A percentile compares a stretch with the other conserved stretches of the same genome.
Conservation (phyloP, 2,113 vertebrate species). For the Heterotis niloticus region DNA sequence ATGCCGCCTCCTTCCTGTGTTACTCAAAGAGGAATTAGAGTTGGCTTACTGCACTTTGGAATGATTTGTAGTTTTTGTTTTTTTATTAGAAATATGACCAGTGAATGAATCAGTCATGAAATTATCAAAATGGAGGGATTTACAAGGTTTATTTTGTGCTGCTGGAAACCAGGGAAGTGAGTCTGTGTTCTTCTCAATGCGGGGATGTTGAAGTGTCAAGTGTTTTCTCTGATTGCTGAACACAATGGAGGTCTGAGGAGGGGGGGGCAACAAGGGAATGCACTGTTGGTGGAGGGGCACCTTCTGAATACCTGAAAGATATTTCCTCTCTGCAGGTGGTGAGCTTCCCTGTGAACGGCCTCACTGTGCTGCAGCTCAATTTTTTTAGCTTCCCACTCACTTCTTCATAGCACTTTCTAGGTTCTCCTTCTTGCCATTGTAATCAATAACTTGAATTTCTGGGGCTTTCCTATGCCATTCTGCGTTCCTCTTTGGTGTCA, state of each 20-base stretch:
- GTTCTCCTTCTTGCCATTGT: too few species aligned
- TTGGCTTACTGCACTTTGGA: neutral
- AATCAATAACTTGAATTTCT: neutral
- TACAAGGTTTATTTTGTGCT: constrained; percentile 9
- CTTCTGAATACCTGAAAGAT: too few species aligned
- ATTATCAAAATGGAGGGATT: neutral
- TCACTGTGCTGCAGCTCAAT: too few species aligned
- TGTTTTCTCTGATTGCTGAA: too few species aligned
- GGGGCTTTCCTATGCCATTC: constrained; percentile 7
- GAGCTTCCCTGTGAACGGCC: too few species aligned
- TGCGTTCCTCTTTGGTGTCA: neutral
- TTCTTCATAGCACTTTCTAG: too few species aligned
- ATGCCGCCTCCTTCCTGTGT: constrained; percentile 37
- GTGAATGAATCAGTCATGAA: constrained; percentile 9
- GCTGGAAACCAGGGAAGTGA: neutral
- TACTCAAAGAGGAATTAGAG: constrained; percentile 33
- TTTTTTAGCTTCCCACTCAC: too few species aligned
- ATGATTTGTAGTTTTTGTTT: constrained; percentile 30
- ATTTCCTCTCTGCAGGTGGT: too few species aligned
- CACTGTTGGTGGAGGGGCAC: too few species aligned
- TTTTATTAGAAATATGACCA: constrained; percentile 20
- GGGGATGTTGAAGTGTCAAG: too few species aligned
- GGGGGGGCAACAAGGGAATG: too few species aligned
- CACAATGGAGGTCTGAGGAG: too few species aligned
- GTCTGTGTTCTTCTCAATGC: constrained; percentile 12